A percentile compares a stretch with the other conserved stretches of the same genome.
These are phyloP conservation scores for Pentamera pediparva DNA, from an alignment of 53 echinoderm and acorn worm genomes.

Conservation along the genomic window DNA sequence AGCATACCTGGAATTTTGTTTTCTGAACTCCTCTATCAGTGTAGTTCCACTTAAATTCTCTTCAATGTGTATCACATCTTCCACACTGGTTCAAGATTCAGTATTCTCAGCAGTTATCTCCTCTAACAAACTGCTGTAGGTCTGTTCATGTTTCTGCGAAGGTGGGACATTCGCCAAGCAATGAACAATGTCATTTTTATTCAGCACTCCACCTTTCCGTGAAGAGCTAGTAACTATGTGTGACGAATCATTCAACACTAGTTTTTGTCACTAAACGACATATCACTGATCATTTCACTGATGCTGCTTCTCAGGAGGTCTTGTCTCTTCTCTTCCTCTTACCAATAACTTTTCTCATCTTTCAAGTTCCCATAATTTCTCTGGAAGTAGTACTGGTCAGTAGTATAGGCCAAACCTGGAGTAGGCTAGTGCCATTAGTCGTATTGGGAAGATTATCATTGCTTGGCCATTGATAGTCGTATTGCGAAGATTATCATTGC, in stretches of 20 bases:
- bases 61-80: conserved; percentile 44
- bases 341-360: background rate
- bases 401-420: background rate
- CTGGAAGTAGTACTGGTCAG: background rate
- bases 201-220: background rate
- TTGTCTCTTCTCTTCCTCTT: background rate
- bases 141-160: background rate
- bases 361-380: background rate
- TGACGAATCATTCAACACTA: conserved; percentile 1
- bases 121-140: background rate
- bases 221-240: background rate
- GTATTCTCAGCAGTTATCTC: conserved; percentile 2
- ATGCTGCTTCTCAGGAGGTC: background rate
- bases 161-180: background rate
- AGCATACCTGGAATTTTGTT: conserved; percentile 44
- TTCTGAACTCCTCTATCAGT: conserved; percentile 43
- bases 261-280: background rate
- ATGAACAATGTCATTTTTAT: background rate
- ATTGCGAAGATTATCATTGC: background rate
- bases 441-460: background rate
- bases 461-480: background rate
- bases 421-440: background rate
- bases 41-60: conserved; percentile 45
- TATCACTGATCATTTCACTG: background rate
- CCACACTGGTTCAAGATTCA: background rate